Evolutionary conservation across 2,888 invertebrate genomes (phyloP).

Genomic region (Pinctada fucata): DNA sequence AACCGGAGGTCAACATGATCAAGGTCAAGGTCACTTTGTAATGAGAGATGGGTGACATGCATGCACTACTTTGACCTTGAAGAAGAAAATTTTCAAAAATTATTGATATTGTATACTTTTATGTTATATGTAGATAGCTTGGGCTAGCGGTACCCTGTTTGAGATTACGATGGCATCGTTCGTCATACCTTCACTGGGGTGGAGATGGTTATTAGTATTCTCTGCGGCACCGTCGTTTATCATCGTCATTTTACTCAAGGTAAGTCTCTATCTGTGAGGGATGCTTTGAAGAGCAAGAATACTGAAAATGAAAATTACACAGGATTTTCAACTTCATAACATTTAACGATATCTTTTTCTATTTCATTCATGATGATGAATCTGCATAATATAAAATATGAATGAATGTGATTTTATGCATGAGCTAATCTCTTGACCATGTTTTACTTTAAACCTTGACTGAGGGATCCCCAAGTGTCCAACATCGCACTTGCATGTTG

Average conservation of each 20-base stretch:
- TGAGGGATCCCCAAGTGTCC: too few relatives aligned
- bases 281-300: too few relatives aligned
- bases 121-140: constrained; percentile 64
- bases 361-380: too few relatives aligned
- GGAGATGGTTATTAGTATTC: constrained; percentile 73
- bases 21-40: too few relatives aligned
- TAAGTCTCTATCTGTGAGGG: constrained; percentile 46
- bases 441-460: too few relatives aligned
- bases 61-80: not conserved
- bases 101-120: not conserved
- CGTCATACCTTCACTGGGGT: constrained; percentile 71
- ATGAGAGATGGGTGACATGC: not conserved
- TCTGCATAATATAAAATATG: too few relatives aligned
- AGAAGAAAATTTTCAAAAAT: not conserved
- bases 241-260: constrained; percentile 65
- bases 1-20: not conserved
- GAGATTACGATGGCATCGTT: constrained; percentile 73
- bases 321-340: too few relatives aligned
- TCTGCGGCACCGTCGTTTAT: constrained; percentile 71
- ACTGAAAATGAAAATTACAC: too few relatives aligned
- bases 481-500: too few relatives aligned
- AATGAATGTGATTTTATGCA: too few relatives aligned
- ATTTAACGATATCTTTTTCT: too few relatives aligned
- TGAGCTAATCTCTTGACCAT: too few relatives aligned
- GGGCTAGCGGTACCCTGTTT: constrained; percentile 74